These are phyloP conservation scores for Brachionus manjavacas DNA, from an alignment of 1,140 invertebrate genomes.

Conservation along the genomic window DNA sequence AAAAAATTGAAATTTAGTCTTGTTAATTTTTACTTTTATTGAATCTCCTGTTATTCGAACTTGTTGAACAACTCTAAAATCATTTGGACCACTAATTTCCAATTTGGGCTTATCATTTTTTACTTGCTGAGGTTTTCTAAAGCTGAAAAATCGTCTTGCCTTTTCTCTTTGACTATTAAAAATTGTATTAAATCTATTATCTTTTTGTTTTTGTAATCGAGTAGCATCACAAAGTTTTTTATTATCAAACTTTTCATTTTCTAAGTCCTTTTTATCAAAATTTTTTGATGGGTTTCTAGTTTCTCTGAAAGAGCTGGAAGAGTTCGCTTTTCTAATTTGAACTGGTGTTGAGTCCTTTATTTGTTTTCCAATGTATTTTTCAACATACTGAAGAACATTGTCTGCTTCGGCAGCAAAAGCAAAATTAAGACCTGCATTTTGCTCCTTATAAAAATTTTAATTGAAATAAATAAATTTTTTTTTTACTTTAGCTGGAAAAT, in stretches of 20 bases:
- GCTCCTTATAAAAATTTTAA: background rate
- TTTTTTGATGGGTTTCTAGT: background rate
- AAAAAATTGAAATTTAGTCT: background rate
- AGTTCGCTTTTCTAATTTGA: background rate
- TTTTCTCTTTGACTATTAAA: background rate
- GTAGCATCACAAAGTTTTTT: background rate
- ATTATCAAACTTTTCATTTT: background rate
- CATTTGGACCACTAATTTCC: constrained; percentile 9
- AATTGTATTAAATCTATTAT: background rate
- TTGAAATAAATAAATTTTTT: background rate
- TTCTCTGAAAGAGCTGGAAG: background rate
- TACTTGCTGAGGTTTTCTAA: background rate
- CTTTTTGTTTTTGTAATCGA: background rate
- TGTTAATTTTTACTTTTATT: background rate
- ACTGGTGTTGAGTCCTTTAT: background rate
- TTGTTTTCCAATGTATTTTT: background rate
- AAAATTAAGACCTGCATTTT: constrained; percentile 16
- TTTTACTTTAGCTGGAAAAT: constrained; percentile 4
- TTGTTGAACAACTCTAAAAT: background rate
- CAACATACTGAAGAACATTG: background rate
- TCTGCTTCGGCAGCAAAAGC: background rate
- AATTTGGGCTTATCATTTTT: background rate
- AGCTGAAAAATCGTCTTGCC: background rate
- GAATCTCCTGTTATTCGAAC: background rate
- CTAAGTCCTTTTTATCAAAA: background rate